Evolutionary conservation across 2,888 invertebrate species (phyloP), one percentile per base, ranked within the genome.

Genomic region (Drosophila maculinotata): DNA sequence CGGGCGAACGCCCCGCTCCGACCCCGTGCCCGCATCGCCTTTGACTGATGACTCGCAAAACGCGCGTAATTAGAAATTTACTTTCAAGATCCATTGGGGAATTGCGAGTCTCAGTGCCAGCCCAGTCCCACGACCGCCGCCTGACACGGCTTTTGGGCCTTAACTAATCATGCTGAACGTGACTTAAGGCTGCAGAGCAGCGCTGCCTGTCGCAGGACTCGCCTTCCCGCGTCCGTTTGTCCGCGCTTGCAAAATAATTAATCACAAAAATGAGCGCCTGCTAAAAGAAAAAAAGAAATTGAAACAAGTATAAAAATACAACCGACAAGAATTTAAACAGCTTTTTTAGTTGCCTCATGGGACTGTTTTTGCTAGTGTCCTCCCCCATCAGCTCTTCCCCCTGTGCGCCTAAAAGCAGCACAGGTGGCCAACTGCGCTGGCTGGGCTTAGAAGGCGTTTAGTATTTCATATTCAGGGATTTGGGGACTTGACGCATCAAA

Each of bases 401-500:
- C 56, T 51, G 8, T 9, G 25, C 12, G 14, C 57, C 53, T 49
- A 51, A 72, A 45, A 51, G 47, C 48, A 35, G 66, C 48, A 71
- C 86, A 81, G 81, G 86, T 81, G 86, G 71, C 62, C 76, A 69
- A 71, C 72, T 77, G 64, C 48, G 45, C 62, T 60, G 54, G 45
- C 39, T 62, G 71, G 64, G 60, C 76, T 87, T 82, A 70, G 75
- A 76, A 69, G 70, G 74, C 79, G 75, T 81, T 89, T 81, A 89
- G 89, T 76, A 89, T 87, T 88, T 87, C 70, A 85, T 84, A 89
- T 88, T 89, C 78, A 68, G 89, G 89, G 87, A 89, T 83, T 88
- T 79, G 69, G 84, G 86, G 81, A 79, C 58, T 63, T 66, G 70
- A 73, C 70, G 75, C 87, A 76, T 87, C 87, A 83, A 83, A 86